phyloP scores from a whole-genome alignment of 1,140 invertebrate genomes.

The Leptinotarsa undecemlineata region DNA sequence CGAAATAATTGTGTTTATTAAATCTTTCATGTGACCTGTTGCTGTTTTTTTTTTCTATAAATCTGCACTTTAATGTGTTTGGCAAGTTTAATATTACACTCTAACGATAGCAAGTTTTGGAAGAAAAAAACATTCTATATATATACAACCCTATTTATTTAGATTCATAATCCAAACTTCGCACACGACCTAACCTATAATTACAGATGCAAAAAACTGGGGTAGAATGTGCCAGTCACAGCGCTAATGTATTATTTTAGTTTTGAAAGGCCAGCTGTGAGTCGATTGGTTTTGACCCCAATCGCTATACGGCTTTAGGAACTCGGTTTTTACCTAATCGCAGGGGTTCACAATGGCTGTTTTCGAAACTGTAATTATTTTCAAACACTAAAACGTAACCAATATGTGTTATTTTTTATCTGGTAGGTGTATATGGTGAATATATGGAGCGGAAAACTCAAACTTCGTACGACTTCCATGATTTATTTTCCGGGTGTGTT shows the following conservation, averaged over 20 bases:
- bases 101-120: too few species aligned
- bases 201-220: slow-evolving; percentile 40
- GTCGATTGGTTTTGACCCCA: slow-evolving; percentile 24
- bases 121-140: neutral
- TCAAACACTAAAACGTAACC: slow-evolving; percentile 12
- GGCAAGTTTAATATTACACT: too few species aligned
- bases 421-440: neutral
- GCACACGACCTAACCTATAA: slow-evolving; percentile 42
- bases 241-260: slow-evolving; percentile 38
- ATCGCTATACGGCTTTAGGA: slow-evolving; percentile 9
- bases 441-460: too few species aligned
- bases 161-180: slow-evolving; percentile 35
- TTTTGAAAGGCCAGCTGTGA: slow-evolving; percentile 33
- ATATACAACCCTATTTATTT: slow-evolving; percentile 24
- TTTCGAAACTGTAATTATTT: slow-evolving; percentile 11
- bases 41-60: too few species aligned
- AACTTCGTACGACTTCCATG: too few species aligned
- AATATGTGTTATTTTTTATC: neutral
- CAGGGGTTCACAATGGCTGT: slow-evolving; percentile 11
- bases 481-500: too few species aligned
- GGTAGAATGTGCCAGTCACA: slow-evolving; percentile 39
- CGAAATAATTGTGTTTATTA: too few species aligned
- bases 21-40: too few species aligned
- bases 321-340: slow-evolving; percentile 14
- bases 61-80: too few species aligned